Evolutionary conservation across 2,113 vertebrate genomes (phyloP).

Genomic region (Pterophyllum scalare): DNA sequence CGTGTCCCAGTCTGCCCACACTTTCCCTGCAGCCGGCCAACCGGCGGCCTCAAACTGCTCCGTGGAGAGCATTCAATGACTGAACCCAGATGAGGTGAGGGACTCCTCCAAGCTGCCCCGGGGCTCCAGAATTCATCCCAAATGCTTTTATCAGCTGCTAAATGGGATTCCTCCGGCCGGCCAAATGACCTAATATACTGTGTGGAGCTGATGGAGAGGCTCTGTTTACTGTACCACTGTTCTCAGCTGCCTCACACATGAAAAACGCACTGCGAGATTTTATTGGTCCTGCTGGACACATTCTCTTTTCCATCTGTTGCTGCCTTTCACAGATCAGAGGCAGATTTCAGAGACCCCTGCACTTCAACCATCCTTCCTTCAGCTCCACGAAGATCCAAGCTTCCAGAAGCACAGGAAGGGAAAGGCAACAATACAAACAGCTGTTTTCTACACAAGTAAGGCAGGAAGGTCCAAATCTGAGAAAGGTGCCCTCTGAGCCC

Average conservation of each 20-base stretch:
- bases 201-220: constrained; percentile 25
- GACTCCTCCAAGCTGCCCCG: constrained; percentile 40
- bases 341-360: constrained; percentile 10
- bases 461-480: too few relatives aligned
- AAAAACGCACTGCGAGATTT: constrained; percentile 43
- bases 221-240: constrained; percentile 42
- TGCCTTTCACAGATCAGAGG: constrained; percentile 12
- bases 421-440: not conserved
- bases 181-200: constrained; percentile 54
- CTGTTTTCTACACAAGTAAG: too few relatives aligned
- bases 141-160: constrained; percentile 75
- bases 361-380: not conserved
- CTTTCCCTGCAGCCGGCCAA: constrained; percentile 67
- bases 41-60: constrained; percentile 44
- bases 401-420: not conserved
- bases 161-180: constrained; percentile 21
- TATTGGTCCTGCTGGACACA: constrained; percentile 43
- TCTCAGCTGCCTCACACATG: constrained; percentile 29
- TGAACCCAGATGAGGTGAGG: constrained; percentile 61
- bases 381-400: not conserved
- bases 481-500: not conserved
- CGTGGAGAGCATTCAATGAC: constrained; percentile 39
- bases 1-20: constrained; percentile 69
- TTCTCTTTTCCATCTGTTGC: constrained; percentile 48
- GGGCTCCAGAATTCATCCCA: constrained; percentile 35